Evolutionary conservation across 2,888 invertebrate genomes (phyloP).

Genomic region (Lutraria lutraria): DNA sequence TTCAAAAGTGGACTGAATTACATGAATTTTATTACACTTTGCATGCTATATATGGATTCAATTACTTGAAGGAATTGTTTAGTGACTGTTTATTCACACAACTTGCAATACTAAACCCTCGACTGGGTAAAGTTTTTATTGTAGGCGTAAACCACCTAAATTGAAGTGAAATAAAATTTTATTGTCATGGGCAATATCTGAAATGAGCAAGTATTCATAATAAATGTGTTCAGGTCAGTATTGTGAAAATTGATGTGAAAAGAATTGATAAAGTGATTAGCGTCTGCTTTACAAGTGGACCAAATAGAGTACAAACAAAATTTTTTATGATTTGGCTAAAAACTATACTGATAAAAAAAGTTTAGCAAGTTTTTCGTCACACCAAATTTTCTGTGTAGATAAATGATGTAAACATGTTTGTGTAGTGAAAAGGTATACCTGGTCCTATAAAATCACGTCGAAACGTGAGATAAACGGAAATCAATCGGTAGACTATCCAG

Average conservation of each 20-base stretch:
- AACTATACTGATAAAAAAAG: too few relatives aligned
- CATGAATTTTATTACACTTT: conserved; percentile 25
- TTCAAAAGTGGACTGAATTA: conserved; percentile 16
- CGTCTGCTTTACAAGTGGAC: too few relatives aligned
- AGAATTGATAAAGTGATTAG: too few relatives aligned
- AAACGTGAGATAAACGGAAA: too few relatives aligned
- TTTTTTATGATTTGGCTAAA: too few relatives aligned
- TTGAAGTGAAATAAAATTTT: conserved; percentile 7
- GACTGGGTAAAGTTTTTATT: conserved; percentile 35
- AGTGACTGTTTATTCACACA: not conserved
- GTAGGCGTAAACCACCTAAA: conserved; percentile 37
- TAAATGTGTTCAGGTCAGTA: not conserved
- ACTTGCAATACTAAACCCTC: conserved; percentile 15
- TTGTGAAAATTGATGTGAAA: not conserved
- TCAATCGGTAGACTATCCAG: too few relatives aligned
- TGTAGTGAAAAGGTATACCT: too few relatives aligned
- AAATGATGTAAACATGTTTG: too few relatives aligned
- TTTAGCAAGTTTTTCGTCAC: too few relatives aligned
- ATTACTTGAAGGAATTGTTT: conserved; percentile 24
- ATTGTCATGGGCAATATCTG: not conserved
- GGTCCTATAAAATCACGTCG: too few relatives aligned
- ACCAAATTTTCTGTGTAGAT: too few relatives aligned
- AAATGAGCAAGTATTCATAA: not conserved
- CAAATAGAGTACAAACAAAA: too few relatives aligned
- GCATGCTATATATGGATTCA: conserved; percentile 32